phyloP scores from a whole-genome alignment of 2,888 invertebrate species.

The Nebria brevicollis region DNA sequence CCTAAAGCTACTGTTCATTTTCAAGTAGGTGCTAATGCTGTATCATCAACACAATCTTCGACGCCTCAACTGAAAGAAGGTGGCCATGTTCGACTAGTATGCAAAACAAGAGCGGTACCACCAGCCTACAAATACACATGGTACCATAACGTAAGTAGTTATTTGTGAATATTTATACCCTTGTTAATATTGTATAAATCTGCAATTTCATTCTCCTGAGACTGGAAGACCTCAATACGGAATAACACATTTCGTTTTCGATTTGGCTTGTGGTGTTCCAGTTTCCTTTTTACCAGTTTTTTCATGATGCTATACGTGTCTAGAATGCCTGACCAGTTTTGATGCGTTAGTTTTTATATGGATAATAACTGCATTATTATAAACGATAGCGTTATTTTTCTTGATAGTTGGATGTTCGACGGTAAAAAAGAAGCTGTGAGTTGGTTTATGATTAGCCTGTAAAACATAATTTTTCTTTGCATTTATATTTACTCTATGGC shows the following conservation, averaged over 20 bases:
- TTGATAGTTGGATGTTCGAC: neutral
- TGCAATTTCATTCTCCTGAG: conserved; percentile 37
- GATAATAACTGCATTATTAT: neutral
- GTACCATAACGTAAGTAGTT: conserved; percentile 80
- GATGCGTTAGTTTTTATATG: neutral
- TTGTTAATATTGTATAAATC: conserved; percentile 43
- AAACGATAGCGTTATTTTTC: neutral
- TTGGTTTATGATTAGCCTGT: no score
- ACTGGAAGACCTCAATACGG: conserved; percentile 41
- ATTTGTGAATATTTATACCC: conserved; percentile 37
- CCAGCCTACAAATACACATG: conserved; percentile 78
- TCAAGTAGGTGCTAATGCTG: conserved; percentile 60
- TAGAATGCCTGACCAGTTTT: conserved; percentile 16
- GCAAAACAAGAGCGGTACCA: conserved; percentile 82
- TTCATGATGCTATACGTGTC: conserved; percentile 27
- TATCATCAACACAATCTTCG: conserved; percentile 54
- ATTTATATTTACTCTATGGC: no score
- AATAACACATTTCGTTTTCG: conserved; percentile 45
- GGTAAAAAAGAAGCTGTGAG: no score
- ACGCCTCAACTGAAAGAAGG: conserved; percentile 71
- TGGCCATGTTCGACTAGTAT: conserved; percentile 79
- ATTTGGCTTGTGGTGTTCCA: conserved; percentile 41
- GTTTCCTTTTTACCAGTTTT: conserved; percentile 40
- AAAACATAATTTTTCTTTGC: no score
- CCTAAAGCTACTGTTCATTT: conserved; percentile 78